These are phyloP conservation scores for Himalopsyche anomala DNA, from an alignment of 2,888 invertebrate species.

Conservation along the genomic window DNA sequence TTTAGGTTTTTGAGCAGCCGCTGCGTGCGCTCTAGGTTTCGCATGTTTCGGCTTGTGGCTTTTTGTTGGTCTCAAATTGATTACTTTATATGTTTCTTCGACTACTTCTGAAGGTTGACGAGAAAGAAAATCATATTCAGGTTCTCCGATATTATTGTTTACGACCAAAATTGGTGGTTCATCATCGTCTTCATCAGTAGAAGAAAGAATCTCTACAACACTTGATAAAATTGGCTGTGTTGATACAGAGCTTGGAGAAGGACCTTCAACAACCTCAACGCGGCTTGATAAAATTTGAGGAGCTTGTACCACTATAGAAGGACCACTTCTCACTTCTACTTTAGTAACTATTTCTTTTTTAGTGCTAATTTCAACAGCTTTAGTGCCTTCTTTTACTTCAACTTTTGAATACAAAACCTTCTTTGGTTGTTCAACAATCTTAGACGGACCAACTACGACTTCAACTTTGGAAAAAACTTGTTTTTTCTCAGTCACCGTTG, in stretches of 20 bases:
- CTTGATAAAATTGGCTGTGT: conserved; percentile 74
- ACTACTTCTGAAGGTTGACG: conserved; percentile 90
- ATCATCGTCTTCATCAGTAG: conserved; percentile 67
- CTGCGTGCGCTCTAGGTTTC: conserved; percentile 73
- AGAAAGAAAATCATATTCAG: conserved; percentile 90
- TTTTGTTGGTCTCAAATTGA: conserved; percentile 86
- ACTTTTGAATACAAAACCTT: conserved; percentile 71
- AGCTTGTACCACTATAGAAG: conserved; percentile 65
- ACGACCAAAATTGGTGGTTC: conserved; percentile 79
- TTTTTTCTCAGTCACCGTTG: conserved; percentile 72
- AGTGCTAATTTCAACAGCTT: conserved; percentile 65
- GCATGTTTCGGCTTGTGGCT: conserved; percentile 74
- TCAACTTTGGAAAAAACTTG: conserved; percentile 76
- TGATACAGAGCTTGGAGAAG: conserved; percentile 66
- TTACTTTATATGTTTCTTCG: conserved; percentile 90
- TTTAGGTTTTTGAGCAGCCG: conserved; percentile 72
- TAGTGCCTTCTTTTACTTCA: conserved; percentile 73
- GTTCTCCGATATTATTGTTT: conserved; percentile 86
- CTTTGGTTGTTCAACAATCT: conserved; percentile 71
- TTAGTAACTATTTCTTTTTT: conserved; percentile 69
- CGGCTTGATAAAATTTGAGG: conserved; percentile 68
- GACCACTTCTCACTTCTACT: conserved; percentile 69
- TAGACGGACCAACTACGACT: conserved; percentile 77
- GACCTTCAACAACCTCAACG: conserved; percentile 69
- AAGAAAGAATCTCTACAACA: conserved; percentile 77